Conservation (phyloP, 1,140 invertebrate species). For the Brachionus paranguensis region DNA sequence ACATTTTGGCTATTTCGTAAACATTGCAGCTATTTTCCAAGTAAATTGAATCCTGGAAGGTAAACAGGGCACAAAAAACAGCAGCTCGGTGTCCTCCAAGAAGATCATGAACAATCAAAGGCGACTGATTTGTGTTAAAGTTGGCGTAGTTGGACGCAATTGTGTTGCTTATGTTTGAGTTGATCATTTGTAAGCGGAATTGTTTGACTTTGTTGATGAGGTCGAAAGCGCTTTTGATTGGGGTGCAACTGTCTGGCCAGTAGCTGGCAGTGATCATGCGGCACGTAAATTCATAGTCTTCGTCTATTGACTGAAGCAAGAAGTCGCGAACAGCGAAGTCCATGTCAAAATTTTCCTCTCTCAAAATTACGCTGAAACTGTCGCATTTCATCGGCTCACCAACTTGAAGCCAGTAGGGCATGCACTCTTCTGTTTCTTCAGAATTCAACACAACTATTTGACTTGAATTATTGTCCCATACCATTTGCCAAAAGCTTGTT, state of each 20-base stretch:
- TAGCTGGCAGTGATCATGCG: constrained; percentile 7
- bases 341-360: constrained; percentile 27
- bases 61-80: constrained; percentile 31
- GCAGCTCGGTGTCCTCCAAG: background rate
- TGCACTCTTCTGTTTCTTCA: constrained; percentile 12
- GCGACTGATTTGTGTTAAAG: constrained; percentile 1
- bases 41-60: constrained; percentile 27
- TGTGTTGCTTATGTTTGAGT: background rate
- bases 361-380: constrained; percentile 28
- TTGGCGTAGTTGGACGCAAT: background rate
- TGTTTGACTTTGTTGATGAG: constrained; percentile 23
- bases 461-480: constrained; percentile 64
- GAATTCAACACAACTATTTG: constrained; percentile 27
- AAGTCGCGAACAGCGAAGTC: constrained; percentile 11
- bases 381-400: constrained; percentile 30
- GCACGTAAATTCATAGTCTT: constrained; percentile 14
- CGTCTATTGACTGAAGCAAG: constrained; percentile 15
- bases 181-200: constrained; percentile 2
- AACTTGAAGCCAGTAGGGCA: background rate
- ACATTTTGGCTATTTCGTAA: constrained; percentile 38
- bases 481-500: constrained; percentile 97
- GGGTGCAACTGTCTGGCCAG: constrained; percentile 36
- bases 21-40: constrained; percentile 29
- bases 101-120: constrained; percentile 36
- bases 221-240: constrained; percentile 28